Percentiles rank a stretch among this genome's conserved stretches.
Conservation (phyloP, 1,140 invertebrate genomes). For the Holotrichia oblita region DNA sequence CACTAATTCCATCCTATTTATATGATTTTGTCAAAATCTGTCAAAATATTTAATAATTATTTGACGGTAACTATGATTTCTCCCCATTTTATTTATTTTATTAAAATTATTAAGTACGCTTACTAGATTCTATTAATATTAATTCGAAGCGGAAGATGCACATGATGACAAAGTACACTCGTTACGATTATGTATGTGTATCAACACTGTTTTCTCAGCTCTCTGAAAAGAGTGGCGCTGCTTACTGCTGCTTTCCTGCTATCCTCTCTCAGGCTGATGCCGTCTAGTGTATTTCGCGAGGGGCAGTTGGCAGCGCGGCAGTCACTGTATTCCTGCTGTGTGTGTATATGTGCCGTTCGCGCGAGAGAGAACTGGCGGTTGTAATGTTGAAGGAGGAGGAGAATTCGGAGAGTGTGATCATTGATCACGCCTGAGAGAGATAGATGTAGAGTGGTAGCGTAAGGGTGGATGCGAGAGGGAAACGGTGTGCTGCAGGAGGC, state of each 20-base stretch:
- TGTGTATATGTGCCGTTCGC: slow-evolving; percentile 26
- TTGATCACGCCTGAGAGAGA: slow-evolving; percentile 55
- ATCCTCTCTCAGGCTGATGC: not conserved
- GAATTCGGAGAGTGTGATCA: slow-evolving; percentile 51
- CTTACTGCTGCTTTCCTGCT: not conserved
- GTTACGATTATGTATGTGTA: slow-evolving; percentile 2
- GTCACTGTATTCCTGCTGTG: slow-evolving; percentile 16
- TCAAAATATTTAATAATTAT: no score
- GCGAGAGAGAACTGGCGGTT: slow-evolving; percentile 23
- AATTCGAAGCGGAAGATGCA: no score
- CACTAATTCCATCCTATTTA: no score
- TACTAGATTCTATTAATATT: no score
- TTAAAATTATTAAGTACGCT: no score
- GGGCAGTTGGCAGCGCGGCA: slow-evolving; percentile 36
- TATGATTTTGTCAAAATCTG: no score
- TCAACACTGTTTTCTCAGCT: not conserved
- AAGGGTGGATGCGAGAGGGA: not conserved
- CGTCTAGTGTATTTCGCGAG: slow-evolving; percentile 30
- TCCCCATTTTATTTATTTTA: not conserved
- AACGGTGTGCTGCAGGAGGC: slow-evolving; percentile 51
- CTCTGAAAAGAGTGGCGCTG: not conserved
- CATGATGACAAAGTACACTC: not conserved
- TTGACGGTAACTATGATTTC: not conserved
- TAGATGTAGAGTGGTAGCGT: slow-evolving; percentile 32
- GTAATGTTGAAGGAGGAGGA: slow-evolving; percentile 41